A percentile compares a stretch with the other conserved stretches of the same genome.
phyloP scores from a whole-genome alignment of 2,113 vertebrate species.

The Todiramphus chloris region DNA sequence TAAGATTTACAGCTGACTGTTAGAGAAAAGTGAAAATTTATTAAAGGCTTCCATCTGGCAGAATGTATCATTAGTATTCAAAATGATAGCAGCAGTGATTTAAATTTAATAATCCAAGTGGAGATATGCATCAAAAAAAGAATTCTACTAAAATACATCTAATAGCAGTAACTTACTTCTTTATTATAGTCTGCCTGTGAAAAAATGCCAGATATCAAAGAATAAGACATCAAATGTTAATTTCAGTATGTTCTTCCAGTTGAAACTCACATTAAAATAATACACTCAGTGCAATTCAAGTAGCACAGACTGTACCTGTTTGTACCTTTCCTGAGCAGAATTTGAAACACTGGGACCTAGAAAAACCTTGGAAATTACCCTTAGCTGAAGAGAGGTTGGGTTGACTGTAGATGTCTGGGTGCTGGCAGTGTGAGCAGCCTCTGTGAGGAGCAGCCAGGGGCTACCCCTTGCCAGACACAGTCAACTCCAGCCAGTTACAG shows the following conservation, averaged over 20 bases:
- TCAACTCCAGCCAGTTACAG: not conserved
- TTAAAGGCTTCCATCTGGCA: constrained; percentile 79
- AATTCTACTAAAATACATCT: constrained; percentile 74
- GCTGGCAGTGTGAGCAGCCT: fast-evolving
- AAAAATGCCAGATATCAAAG: constrained; percentile 74
- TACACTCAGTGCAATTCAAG: not conserved
- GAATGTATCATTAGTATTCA: constrained; percentile 77
- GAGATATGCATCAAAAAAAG: constrained; percentile 74
- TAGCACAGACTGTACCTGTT: not conserved
- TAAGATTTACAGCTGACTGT: constrained; percentile 71
- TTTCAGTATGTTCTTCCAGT: constrained; percentile 63
- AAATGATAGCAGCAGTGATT: constrained; percentile 74
- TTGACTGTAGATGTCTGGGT: fast-evolving
- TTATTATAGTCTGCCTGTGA: constrained; percentile 70
- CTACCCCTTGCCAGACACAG: fast-evolving
- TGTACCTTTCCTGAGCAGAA: not conserved
- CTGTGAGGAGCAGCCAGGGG: not conserved
- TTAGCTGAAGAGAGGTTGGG: not conserved
- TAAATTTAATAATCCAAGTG: constrained; percentile 77
- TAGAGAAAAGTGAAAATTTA: constrained; percentile 74
- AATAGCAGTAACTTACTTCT: constrained; percentile 78
- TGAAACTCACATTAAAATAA: constrained; percentile 66
- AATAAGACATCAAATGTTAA: constrained; percentile 77
- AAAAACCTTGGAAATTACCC: not conserved
- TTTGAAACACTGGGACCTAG: not conserved